Conservation (phyloP, 2,113 vertebrate species). For the Pelodiscus sinensis region DNA sequence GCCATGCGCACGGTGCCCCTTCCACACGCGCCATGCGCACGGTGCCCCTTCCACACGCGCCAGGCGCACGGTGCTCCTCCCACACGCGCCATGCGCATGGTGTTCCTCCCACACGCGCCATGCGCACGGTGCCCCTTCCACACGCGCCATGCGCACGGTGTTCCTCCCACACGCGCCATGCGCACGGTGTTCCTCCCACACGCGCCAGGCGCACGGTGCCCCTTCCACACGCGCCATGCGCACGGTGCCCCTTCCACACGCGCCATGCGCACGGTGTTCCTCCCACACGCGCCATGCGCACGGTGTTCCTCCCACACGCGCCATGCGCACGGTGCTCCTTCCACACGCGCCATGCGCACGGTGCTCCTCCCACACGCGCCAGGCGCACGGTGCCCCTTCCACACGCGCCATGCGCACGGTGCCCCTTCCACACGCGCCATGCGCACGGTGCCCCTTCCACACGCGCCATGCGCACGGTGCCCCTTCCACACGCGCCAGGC, state of each 20-base stretch:
- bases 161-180: background rate
- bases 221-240: accelerated
- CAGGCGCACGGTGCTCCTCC: background rate
- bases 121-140: background rate
- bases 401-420: accelerated
- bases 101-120: too few relatives aligned
- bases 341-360: background rate
- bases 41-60: background rate
- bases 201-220: background rate
- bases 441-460: background rate
- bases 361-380: background rate
- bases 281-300: background rate
- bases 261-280: background rate
- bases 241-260: background rate
- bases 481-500: background rate
- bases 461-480: background rate
- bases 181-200: too few relatives aligned
- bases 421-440: background rate
- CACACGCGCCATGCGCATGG: too few relatives aligned
- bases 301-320: too few relatives aligned
- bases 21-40: accelerated
- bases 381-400: too few relatives aligned
- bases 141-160: background rate
- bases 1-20: background rate
- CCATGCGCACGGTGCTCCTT: background rate